These are phyloP conservation scores for Nycteola revayana DNA, from an alignment of 2,888 invertebrate genomes.

Conservation along the genomic window DNA sequence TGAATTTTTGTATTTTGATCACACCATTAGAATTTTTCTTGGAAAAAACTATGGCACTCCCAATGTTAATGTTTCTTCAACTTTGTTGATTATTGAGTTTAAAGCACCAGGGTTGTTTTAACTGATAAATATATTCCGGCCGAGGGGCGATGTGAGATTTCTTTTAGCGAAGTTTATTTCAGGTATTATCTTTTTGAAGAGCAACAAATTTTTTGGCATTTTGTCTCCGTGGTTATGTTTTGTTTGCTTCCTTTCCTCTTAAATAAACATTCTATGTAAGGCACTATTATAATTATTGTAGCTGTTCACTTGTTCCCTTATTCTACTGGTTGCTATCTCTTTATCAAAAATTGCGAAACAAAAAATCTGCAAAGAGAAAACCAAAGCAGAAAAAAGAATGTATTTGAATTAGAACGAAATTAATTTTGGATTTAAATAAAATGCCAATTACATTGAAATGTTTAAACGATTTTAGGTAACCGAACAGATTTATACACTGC, in stretches of 20 bases:
- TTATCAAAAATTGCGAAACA: constrained; percentile 40
- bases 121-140: constrained; percentile 74
- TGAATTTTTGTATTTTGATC: constrained; percentile 24
- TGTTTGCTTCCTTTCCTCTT: constrained; percentile 53
- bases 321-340: constrained; percentile 42
- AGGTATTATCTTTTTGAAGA: constrained; percentile 76
- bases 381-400: constrained; percentile 64
- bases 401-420: constrained; percentile 44
- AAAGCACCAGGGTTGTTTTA: constrained; percentile 55
- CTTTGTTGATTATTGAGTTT: constrained; percentile 69
- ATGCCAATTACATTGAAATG: constrained; percentile 40
- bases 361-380: constrained; percentile 74
- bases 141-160: constrained; percentile 69
- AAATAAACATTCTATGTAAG: constrained; percentile 65
- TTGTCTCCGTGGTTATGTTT: constrained; percentile 71
- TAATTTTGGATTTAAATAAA: constrained; percentile 24
- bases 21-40: constrained; percentile 62
- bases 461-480: constrained; percentile 58
- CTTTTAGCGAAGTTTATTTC: constrained; percentile 76
- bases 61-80: constrained; percentile 51
- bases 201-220: constrained; percentile 77
- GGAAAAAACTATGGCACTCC: constrained; percentile 68
- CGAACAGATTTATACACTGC: constrained; percentile 47
- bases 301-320: constrained; percentile 69
- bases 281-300: constrained; percentile 66